A percentile compares a stretch with the other conserved stretches of the same genome.
Conservation (phyloP, 2,797 vertebrate genomes). For the Chromobotia macracanthus region DNA sequence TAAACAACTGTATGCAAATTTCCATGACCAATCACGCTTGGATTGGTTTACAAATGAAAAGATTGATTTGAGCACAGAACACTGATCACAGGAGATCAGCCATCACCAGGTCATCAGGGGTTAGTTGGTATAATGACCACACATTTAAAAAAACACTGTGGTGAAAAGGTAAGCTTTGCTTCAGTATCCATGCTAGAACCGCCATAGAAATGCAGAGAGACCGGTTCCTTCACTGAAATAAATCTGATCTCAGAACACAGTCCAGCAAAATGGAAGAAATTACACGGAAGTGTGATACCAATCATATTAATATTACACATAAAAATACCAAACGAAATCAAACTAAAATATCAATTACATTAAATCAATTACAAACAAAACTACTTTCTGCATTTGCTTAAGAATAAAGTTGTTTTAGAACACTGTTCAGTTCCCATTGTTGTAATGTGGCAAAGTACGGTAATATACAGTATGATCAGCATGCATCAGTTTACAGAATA, state of each 20-base stretch:
- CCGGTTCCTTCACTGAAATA: neutral
- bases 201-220: neutral
- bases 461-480: neutral
- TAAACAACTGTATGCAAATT: too few species aligned
- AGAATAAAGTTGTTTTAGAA: neutral
- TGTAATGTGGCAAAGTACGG: neutral
- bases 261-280: constrained; percentile 52
- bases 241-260: constrained; percentile 33
- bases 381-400: neutral
- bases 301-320: neutral
- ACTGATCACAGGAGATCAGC: constrained; percentile 57
- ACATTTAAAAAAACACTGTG: neutral
- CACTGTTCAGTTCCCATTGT: neutral
- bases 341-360: neutral
- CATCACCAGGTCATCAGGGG: constrained; percentile 69
- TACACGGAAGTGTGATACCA: neutral
- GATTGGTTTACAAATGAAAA: neutral
- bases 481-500: neutral
- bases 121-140: constrained; percentile 45
- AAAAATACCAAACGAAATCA: neutral
- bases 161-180: neutral
- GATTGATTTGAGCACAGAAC: neutral
- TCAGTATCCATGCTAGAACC: constrained; percentile 13
- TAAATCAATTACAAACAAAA: neutral
- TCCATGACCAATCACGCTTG: neutral